phyloP scores from a whole-genome alignment of 2,797 vertebrate species.

The Xyrichtys novacula region DNA sequence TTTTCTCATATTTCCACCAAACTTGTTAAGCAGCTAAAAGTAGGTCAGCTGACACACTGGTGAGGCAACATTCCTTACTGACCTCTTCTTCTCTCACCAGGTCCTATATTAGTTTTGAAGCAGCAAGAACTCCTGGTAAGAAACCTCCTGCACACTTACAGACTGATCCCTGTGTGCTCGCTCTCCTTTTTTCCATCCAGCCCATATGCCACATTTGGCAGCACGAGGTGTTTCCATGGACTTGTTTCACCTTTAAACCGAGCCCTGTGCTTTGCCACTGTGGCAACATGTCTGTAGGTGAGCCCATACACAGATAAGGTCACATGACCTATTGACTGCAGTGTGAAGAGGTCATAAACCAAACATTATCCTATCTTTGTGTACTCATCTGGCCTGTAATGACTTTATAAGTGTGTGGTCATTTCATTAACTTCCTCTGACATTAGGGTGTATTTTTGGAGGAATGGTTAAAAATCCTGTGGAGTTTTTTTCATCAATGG shows the following conservation, averaged over 20 bases:
- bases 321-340: constrained; percentile 13
- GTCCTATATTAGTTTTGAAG: not conserved
- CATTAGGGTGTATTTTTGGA: not conserved
- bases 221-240: constrained; percentile 36
- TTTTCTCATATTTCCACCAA: not conserved
- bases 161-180: constrained; percentile 19
- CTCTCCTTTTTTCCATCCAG: constrained; percentile 36
- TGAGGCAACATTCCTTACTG: not conserved
- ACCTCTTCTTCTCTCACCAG: not conserved
- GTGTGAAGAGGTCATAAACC: not conserved
- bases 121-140: constrained; percentile 1
- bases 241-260: constrained; percentile 49
- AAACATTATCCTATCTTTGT: not conserved
- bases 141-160: constrained; percentile 9
- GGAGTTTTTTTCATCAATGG: no score
- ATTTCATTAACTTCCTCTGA: not conserved
- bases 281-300: constrained; percentile 16
- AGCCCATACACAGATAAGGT: constrained; percentile 26
- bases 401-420: not conserved
- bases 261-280: constrained; percentile 25
- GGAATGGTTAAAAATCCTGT: not conserved
- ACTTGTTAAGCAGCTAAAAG: constrained; percentile 3
- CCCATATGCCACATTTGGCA: constrained; percentile 61
- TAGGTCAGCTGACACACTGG: not conserved
- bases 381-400: not conserved